Evolutionary conservation across 2,888 invertebrate species (phyloP), one percentile per base, ranked within the genome.

Genomic region (Stenotaenia linearis): DNA sequence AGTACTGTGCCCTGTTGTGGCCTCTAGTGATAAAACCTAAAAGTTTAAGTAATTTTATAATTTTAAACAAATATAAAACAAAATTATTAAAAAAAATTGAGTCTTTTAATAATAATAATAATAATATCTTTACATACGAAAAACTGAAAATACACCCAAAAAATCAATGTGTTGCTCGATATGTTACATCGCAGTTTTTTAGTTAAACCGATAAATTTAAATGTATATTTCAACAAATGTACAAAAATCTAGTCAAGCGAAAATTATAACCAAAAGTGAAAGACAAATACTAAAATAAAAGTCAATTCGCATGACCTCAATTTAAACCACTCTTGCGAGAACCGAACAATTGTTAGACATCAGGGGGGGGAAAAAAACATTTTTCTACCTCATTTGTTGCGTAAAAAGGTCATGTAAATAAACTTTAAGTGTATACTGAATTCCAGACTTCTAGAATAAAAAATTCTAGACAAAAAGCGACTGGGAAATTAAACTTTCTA

Each of bases 361-460:
- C n/a, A 61, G 6, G 23, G 23, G 25, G 15, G 15, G 25, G 7
- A 61, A 61, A 61, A 61, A 61, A 25, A 61, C 15, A 61, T 15
- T 23, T 61, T 61, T 61, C 25, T 18, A 45, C 45, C 12, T 12
- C n/a, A 12, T 15, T 61, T 15, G 25, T 61, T 61, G 61, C 61
- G 61, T 61, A 61, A 61, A 61, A 61, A 61, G 61, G 61, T 61
- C 61, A 61, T 25, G 25, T 25, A 61, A 61, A 61, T 61, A 23
- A 23, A 61, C 25, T 21, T 56, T 6, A 40, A 15, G 7, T 40
- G 2, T 40, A 40, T 40, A 40, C 45, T 15, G 1, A 45, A 45
- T n/a, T 45, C 45, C 45, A 45, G 45, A 45, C 15, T 45, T n/a
- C 12, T 45, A n/a, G n/a, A 40, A 12, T 12, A 56, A 56, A 56